phyloP scores from a whole-genome alignment of 2,888 invertebrate genomes.

The Polia nebulosa region DNA sequence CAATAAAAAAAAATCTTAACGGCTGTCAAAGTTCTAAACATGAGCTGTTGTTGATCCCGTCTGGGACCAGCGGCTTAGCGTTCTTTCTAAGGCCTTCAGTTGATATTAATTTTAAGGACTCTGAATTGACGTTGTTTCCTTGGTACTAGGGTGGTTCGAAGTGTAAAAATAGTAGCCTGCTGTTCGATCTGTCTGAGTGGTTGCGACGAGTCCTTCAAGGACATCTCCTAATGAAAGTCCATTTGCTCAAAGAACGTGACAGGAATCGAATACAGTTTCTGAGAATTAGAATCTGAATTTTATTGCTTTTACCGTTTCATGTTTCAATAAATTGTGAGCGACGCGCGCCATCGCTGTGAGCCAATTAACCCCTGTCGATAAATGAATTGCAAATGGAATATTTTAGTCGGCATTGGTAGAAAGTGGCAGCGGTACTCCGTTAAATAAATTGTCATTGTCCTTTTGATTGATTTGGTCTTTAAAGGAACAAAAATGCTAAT shows the following conservation, averaged over 20 bases:
- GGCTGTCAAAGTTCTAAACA: too few relatives aligned
- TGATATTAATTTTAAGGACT: not conserved
- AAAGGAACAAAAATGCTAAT: not conserved
- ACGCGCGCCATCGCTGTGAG: conserved; percentile 23
- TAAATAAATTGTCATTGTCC: not conserved
- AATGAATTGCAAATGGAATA: conserved; percentile 42
- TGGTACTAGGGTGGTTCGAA: not conserved
- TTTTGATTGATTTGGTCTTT: not conserved
- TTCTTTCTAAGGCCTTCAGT: not conserved
- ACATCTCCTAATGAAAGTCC: conserved; percentile 38
- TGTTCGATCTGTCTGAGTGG: not conserved
- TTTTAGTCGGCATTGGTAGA: conserved; percentile 28
- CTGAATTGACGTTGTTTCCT: not conserved
- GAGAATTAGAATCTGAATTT: conserved; percentile 34
- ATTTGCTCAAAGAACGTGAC: conserved; percentile 38
- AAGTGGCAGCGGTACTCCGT: conserved; percentile 6
- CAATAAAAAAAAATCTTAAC: too few relatives aligned
- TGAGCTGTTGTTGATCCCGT: too few relatives aligned
- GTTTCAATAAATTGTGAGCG: conserved; percentile 47
- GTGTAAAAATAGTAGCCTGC: not conserved
- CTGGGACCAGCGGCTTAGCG: not conserved
- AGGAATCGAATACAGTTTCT: conserved; percentile 30
- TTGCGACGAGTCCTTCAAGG: conserved; percentile 26
- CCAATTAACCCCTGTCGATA: conserved; percentile 48
- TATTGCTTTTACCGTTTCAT: conserved; percentile 46